phyloP scores from a whole-genome alignment of 2,888 invertebrate species.

The Callimorpha dominula region DNA sequence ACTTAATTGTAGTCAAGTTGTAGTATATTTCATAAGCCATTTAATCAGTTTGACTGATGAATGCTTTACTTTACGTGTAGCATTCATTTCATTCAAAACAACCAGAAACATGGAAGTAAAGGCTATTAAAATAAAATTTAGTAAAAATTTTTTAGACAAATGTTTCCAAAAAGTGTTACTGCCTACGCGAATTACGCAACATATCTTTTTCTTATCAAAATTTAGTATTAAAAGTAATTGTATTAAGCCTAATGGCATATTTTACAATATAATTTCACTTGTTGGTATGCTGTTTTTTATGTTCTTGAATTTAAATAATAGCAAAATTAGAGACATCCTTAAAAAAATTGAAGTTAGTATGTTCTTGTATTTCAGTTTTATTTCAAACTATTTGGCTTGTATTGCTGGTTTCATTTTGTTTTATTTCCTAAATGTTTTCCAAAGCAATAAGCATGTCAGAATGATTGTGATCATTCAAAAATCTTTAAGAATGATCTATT shows the following conservation, averaged over 20 bases:
- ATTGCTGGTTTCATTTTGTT: background rate
- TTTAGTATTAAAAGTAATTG: conserved; percentile 32
- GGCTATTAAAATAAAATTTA: conserved; percentile 2
- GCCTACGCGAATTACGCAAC: conserved; percentile 33
- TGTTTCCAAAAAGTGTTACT: conserved; percentile 31
- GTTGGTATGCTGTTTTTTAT: conserved; percentile 1
- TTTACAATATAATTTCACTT: conserved; percentile 13
- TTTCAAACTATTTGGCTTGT: background rate
- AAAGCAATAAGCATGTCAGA: conserved; percentile 13
- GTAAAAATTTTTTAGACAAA: conserved; percentile 22
- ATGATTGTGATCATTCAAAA: conserved; percentile 24
- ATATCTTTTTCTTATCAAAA: conserved; percentile 31
- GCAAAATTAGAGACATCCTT: background rate
- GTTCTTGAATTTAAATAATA: background rate
- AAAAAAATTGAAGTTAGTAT: background rate
- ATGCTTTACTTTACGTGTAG: background rate
- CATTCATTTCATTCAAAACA: background rate
- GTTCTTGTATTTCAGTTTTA: conserved; percentile 3
- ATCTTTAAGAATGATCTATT: conserved; percentile 10
- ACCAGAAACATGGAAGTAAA: background rate
- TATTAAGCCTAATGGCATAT: conserved; percentile 23
- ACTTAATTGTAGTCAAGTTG: background rate
- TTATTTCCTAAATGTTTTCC: conserved; percentile 6
- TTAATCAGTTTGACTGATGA: background rate
- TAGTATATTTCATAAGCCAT: background rate